These are phyloP conservation scores for Cerceris ruficornis DNA, from an alignment of 2,888 invertebrate species.

Conservation along the genomic window DNA sequence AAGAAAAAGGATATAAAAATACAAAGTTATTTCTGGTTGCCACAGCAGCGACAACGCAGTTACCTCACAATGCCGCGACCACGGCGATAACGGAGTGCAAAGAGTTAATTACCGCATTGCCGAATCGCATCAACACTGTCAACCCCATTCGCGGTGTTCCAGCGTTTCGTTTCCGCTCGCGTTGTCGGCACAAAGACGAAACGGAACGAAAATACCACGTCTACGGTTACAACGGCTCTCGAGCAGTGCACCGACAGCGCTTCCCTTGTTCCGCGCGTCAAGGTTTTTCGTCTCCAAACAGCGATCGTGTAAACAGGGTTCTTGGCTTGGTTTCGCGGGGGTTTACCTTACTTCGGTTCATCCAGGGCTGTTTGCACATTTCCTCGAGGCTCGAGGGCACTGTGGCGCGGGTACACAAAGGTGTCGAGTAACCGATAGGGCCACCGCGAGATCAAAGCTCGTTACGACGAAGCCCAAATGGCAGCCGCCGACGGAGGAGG, in stretches of 20 bases:
- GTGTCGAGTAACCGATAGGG: constrained; percentile 73
- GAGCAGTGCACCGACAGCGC: not conserved
- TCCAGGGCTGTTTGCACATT: constrained; percentile 64
- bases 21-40: too few species aligned
- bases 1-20: too few species aligned
- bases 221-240: not conserved
- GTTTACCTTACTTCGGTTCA: constrained; percentile 51
- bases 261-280: constrained; percentile 22
- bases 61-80: too few species aligned
- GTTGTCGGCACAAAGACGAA: not conserved
- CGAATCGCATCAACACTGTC: too few species aligned
- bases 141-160: too few species aligned
- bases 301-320: constrained; percentile 49
- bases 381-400: constrained; percentile 38
- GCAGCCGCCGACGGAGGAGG: constrained; percentile 8
- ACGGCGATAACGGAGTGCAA: too few species aligned
- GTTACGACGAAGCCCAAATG: constrained; percentile 59
- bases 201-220: not conserved
- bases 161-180: too few species aligned
- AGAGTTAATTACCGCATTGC: too few species aligned
- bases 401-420: constrained; percentile 66
- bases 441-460: constrained; percentile 72
- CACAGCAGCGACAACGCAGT: too few species aligned
- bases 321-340: constrained; percentile 46
- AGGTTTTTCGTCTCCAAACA: constrained; percentile 51